These are phyloP conservation scores for Apoda limacodes DNA, from an alignment of 2,888 invertebrate genomes.

Conservation along the genomic window DNA sequence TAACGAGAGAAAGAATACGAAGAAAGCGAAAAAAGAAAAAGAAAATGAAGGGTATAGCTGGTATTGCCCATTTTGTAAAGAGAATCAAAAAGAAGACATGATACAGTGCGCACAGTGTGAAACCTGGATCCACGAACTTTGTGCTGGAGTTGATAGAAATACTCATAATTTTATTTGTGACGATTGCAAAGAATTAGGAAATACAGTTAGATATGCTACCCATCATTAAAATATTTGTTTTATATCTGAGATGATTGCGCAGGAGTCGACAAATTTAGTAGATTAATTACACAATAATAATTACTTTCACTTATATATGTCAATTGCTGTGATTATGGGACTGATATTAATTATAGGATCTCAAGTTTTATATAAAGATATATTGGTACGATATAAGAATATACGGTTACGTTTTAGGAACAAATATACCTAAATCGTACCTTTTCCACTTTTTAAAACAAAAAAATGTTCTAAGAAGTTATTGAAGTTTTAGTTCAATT, in stretches of 20 bases:
- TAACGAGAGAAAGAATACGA: constrained; percentile 3
- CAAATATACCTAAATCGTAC: constrained; percentile 3
- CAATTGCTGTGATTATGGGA: constrained; percentile 1
- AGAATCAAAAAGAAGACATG: constrained; percentile 10
- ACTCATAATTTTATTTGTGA: constrained; percentile 5
- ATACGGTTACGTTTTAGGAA: constrained; percentile 2
- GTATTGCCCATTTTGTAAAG: constrained; percentile 10
- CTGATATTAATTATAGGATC: constrained; percentile 3
- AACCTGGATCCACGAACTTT: constrained; percentile 11
- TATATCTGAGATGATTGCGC: constrained; percentile 9
- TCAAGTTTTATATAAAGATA: background rate
- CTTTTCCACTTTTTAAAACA: constrained; percentile 2
- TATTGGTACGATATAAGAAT: background rate
- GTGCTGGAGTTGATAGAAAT: constrained; percentile 10
- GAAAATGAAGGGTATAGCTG: constrained; percentile 9
- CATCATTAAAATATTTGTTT: background rate
- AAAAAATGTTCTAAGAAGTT: constrained; percentile 1
- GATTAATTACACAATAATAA: background rate
- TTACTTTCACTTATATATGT: background rate
- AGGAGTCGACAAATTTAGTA: background rate
- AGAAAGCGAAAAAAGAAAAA: constrained; percentile 10
- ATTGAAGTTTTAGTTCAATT: constrained; percentile 1
- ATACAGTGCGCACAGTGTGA: constrained; percentile 10
- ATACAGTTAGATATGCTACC: background rate
- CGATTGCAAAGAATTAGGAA: constrained; percentile 1